phyloP scores from a whole-genome alignment of 2,797 vertebrate genomes.

The Helostoma temminkii region DNA sequence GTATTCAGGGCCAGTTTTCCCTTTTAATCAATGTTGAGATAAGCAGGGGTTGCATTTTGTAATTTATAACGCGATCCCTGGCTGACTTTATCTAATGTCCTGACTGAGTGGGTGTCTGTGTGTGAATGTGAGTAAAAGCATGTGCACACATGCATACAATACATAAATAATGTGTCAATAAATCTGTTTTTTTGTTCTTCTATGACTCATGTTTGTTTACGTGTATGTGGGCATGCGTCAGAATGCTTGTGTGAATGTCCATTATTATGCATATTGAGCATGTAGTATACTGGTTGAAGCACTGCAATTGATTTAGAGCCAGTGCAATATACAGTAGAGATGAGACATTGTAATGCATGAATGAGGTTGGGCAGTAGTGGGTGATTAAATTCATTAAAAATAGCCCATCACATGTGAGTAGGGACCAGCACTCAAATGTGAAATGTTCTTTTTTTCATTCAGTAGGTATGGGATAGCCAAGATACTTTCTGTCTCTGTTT shows the following conservation, averaged over 20 bases:
- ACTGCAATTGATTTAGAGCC: conserved; percentile 54
- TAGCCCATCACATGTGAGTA: conserved; percentile 23
- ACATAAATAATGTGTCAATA: not conserved
- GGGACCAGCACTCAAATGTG: conserved; percentile 21
- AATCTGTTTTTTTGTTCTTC: conserved; percentile 11
- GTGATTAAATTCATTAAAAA: conserved; percentile 72
- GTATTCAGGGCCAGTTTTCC: conserved; percentile 70
- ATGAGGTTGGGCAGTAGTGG: conserved; percentile 48
- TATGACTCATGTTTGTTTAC: conserved; percentile 7
- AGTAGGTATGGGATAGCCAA: conserved; percentile 37
- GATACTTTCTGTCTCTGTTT: conserved; percentile 2
- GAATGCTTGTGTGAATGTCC: conserved; percentile 9
- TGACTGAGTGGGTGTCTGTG: conserved; percentile 23
- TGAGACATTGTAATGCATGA: conserved; percentile 57
- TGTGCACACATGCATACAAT: not conserved
- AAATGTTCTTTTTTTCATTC: conserved; percentile 35
- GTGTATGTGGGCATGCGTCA: conserved; percentile 14
- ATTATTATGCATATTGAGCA: conserved; percentile 29
- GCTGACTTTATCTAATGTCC: conserved; percentile 42
- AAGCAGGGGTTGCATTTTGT: conserved; percentile 67
- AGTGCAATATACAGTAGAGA: conserved; percentile 58
- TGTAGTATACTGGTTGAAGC: conserved; percentile 31
- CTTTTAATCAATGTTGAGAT: conserved; percentile 77
- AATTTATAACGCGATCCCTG: conserved; percentile 60
- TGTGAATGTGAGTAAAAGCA: not conserved